These are phyloP conservation scores for Rhagoletis pomonella DNA, from an alignment of 1,140 invertebrate genomes.

Conservation along the genomic window DNA sequence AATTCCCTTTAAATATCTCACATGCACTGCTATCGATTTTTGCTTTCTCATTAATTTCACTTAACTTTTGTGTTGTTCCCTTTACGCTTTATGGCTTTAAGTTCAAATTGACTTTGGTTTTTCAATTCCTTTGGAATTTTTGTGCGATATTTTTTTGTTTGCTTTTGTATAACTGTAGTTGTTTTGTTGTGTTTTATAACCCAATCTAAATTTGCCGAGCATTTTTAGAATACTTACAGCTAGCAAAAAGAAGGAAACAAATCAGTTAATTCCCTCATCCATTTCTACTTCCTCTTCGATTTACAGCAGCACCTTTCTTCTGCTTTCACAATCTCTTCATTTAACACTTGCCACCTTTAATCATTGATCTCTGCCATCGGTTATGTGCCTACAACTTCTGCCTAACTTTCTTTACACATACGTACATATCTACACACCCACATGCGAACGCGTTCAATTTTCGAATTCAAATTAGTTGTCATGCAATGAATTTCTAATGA, in stretches of 20 bases:
- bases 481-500: conserved; percentile 46
- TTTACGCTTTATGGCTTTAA: not conserved
- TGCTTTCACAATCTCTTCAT: too few relatives aligned
- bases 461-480: conserved; percentile 48
- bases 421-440: not conserved
- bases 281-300: too few relatives aligned
- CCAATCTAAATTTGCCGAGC: too few relatives aligned
- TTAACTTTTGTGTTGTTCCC: not conserved
- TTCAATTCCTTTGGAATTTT: not conserved
- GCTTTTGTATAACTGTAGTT: too few relatives aligned
- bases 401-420: not conserved
- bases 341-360: too few relatives aligned
- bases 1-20: not conserved
- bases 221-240: too few relatives aligned
- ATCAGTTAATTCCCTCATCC: too few relatives aligned
- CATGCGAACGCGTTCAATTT: not conserved
- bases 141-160: too few relatives aligned
- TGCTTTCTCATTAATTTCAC: conserved; percentile 24
- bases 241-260: too few relatives aligned
- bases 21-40: not conserved
- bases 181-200: not conserved
- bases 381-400: not conserved
- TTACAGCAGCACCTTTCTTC: too few relatives aligned
- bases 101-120: not conserved
- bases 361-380: too few relatives aligned